phyloP scores from a whole-genome alignment of 2,113 vertebrate genomes.

The Herpetotheres cachinnans region DNA sequence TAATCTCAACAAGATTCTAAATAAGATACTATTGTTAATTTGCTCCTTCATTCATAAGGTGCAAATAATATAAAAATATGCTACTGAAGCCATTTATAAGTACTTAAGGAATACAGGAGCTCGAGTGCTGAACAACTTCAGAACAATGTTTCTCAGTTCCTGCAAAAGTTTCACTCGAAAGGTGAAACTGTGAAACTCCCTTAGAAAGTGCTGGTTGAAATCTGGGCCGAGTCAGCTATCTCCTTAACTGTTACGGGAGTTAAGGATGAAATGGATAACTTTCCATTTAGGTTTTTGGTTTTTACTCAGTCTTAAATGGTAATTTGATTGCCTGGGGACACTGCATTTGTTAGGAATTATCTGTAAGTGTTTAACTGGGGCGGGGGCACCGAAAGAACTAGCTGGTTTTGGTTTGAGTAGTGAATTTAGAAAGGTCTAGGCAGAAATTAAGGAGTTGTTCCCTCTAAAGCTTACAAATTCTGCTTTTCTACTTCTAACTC shows the following conservation, averaged over 20 bases:
- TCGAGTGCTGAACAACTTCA: background rate
- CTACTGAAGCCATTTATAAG: background rate
- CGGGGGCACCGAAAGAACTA: background rate
- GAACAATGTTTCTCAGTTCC: background rate
- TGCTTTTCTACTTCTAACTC: background rate
- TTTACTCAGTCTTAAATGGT: background rate
- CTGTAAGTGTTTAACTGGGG: background rate
- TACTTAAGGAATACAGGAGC: background rate
- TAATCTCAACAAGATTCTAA: background rate
- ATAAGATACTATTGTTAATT: background rate
- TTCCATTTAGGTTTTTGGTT: accelerated
- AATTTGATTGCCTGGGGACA: background rate
- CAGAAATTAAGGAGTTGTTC: background rate
- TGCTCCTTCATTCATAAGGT: background rate
- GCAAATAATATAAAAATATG: background rate
- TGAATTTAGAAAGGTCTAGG: background rate
- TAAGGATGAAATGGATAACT: background rate
- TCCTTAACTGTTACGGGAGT: background rate
- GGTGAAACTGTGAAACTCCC: background rate
- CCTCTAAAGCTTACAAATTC: background rate
- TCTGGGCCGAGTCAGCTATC: background rate
- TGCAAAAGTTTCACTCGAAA: background rate
- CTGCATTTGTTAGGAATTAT: background rate
- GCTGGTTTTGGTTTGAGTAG: background rate
- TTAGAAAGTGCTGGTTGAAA: background rate